phyloP scores from a whole-genome alignment of 2,797 vertebrate species.

The Spheniscus humboldti region DNA sequence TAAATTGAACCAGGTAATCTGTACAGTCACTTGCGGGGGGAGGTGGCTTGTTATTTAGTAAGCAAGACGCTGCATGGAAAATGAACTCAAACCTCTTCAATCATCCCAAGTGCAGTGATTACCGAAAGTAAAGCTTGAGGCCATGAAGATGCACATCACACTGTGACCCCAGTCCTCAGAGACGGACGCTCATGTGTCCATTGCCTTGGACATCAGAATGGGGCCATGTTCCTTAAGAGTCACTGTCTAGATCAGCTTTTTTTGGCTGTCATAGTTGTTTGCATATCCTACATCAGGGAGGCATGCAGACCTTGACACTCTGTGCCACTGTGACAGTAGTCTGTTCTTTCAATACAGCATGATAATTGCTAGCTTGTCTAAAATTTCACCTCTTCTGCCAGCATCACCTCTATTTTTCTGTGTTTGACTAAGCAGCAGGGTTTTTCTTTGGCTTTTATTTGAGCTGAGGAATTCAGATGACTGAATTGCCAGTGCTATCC shows the following conservation, averaged over 20 bases:
- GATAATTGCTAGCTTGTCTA: not conserved
- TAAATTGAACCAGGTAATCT: not conserved
- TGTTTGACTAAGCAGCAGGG: not conserved
- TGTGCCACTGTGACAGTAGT: not conserved
- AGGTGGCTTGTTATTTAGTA: not conserved
- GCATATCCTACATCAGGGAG: not conserved
- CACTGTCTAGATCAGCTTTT: not conserved
- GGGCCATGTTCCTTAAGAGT: not conserved
- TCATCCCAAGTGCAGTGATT: not conserved
- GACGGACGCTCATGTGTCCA: rapidly evolving
- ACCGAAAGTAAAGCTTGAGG: not conserved
- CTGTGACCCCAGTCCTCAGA: not conserved
- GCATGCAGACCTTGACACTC: not conserved
- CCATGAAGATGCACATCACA: not conserved
- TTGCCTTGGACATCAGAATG: not conserved
- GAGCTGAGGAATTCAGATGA: not conserved
- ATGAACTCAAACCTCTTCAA: not conserved
- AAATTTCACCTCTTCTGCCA: not conserved
- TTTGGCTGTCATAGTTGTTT: not conserved
- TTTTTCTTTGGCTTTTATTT: not conserved
- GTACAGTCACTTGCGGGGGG: not conserved
- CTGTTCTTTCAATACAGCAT: not conserved
- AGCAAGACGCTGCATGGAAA: not conserved
- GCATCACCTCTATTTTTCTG: not conserved
- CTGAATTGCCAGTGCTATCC: not conserved